Base-by-base conservation (phyloP, 1,140 invertebrate genomes). In the Trichomalopsis sarcophagae region DNA sequence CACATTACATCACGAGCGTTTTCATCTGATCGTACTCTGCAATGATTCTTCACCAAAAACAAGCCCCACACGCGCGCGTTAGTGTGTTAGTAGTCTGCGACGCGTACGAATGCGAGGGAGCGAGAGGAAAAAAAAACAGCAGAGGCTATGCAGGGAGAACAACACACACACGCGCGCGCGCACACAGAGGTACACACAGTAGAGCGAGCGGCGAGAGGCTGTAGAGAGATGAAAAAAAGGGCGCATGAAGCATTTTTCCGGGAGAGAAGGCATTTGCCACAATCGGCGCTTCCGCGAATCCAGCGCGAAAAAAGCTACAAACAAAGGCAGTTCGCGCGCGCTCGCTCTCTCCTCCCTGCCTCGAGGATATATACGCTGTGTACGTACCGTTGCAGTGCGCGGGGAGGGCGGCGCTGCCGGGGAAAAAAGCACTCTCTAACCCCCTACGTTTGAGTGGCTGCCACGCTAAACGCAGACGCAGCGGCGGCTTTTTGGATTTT, bases 251-350 rank as follows among this genome's bases (percentile, higher is more conserved):
- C 55, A 62, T 62, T 62, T 62, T 62, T 62, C 55, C 55, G 55
- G 55, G 55, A 62, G 55, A 62, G 55, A 62, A 62, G 55, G 55
- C 55, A 62, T 62, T 62, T 62, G 55, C 55, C 55, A 62, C 55
- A 62, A 62, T 62, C 55, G 55, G 55, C 55, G 55, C 55, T 62
- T 62, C 55, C 55, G 55, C 55, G 55, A 62, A 62, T 62, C 55
- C 17, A 62, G 21, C 55, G 55, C 17, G 47, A 50, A n/a, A 62
- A 62, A 62, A 62, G 55, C 55, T 62, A 62, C 55, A 62, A 62
- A 62, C 55, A 62, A 62, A 62, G 55, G 55, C 55, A 62, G 55
- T 62, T 62, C 55, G 21, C 21, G 55, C 55, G 55, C 55, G 55
- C 17, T 36, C 33, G 40, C 40, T 44, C 40, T 62, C 55, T 62